Evolutionary conservation across 2,797 vertebrate genomes (phyloP).

Genomic region (Myotis pilosus): DNA sequence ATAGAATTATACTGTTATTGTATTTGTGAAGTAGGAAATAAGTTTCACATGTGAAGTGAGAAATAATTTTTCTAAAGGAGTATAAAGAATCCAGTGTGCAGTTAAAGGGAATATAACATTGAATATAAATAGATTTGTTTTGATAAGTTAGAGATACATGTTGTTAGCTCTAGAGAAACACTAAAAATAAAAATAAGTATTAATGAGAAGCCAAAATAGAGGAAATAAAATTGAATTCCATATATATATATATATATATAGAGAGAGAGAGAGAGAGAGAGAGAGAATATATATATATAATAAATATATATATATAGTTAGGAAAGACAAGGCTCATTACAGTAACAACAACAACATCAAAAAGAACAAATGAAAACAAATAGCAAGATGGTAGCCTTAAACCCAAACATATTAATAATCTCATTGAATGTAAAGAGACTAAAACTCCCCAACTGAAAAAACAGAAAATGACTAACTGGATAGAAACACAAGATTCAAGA

Average conservation of each 20-base stretch:
- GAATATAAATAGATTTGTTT: not conserved
- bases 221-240: not conserved
- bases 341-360: not conserved
- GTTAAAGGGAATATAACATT: not conserved
- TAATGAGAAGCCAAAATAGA: not conserved
- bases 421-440: not conserved
- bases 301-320: not conserved
- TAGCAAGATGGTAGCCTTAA: not conserved
- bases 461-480: not conserved
- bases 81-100: not conserved
- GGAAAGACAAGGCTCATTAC: not conserved
- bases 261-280: too few species aligned
- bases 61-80: not conserved
- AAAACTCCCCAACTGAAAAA: not conserved
- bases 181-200: not conserved
- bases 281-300: too few species aligned
- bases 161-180: not conserved
- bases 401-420: not conserved
- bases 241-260: not conserved
- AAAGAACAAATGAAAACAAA: not conserved
- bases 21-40: not conserved
- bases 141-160: not conserved
- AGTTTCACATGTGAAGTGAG: not conserved
- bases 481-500: not conserved
- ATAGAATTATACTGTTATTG: not conserved